Evolutionary conservation across 2,113 vertebrate species (phyloP).

Genomic region (Micromys minutus): DNA sequence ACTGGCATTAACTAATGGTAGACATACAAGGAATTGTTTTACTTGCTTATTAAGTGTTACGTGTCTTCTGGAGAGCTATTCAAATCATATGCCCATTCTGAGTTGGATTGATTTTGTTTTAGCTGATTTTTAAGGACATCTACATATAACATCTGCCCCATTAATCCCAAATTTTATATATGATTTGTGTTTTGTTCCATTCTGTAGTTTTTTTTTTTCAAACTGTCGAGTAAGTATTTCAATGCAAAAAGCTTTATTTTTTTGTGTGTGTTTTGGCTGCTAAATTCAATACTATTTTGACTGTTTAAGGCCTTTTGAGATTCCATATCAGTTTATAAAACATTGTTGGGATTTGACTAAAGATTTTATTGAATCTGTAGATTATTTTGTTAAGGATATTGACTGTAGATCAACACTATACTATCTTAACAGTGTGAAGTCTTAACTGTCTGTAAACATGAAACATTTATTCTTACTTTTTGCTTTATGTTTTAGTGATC

Average conservation of each 20-base stretch:
- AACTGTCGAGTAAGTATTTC: neutral
- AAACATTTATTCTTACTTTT: neutral
- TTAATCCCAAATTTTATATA: neutral
- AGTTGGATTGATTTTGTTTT: neutral
- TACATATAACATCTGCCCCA: neutral
- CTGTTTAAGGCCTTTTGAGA: neutral
- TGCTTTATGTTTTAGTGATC: neutral
- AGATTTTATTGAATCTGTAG: neutral
- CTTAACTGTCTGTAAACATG: neutral
- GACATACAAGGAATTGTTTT: neutral
- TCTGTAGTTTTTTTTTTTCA: neutral
- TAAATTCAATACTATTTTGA: slow-evolving; percentile 4
- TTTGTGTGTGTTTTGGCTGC: neutral
- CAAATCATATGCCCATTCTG: neutral
- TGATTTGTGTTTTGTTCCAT: neutral
- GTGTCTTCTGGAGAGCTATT: neutral
- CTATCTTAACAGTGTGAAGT: neutral
- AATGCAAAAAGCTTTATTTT: neutral
- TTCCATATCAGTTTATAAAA: neutral
- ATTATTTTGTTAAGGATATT: neutral
- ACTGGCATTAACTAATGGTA: neutral
- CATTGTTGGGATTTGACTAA: neutral
- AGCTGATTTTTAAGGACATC: slow-evolving; percentile 40
- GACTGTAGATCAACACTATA: neutral
- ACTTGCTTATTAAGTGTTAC: neutral